Evolutionary conservation across 1,140 invertebrate genomes (phyloP), one percentile per base, ranked within the genome.

Genomic region (Aporrectodea caliginosa): DNA sequence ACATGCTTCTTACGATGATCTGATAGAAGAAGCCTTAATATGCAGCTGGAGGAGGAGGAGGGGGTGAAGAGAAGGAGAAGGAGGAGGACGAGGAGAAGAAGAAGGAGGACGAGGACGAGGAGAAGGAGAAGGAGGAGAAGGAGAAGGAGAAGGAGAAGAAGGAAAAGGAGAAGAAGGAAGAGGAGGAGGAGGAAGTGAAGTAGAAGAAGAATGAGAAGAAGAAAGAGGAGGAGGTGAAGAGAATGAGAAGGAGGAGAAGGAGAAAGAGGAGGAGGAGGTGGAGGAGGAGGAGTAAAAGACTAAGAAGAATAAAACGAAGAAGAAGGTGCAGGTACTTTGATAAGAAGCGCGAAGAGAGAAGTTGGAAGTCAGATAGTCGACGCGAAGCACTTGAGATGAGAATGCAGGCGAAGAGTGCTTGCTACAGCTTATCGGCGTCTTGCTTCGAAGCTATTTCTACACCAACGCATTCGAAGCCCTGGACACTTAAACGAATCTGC

Each of bases 201-300:
- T 22, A 32, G 73, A 32, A 34, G 34, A 31, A 74, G 73, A 32
- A 31, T 29, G 73, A 32, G 31, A 74, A 31, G 32, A 31, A 74
- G 31, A 30, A 31, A 74, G 73, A 74, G 31, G 22, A 34, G 32
- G 73, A 74, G 31, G 34, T 22, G 32, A 31, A 74, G n/a, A 74
- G 31, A 74, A 31, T 22, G 31, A 32, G 73, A 74, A 31, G 34
- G 31, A 32, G 73, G 32, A 31, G 22, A 34, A 32, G 73, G 32
- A 31, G 34, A 34, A 32, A 31, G 32, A 34, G 34, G 31, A 74
- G 73, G 32, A 34, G 34, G 31, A 74, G 31, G 32, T 22, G 34
- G 73, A 74, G 73, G 32, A 34, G 34, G 73, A 32, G 73, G 32
- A 34, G 34, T 22, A 32, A 31, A 74, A 34, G 34, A 31, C n/a